Evolutionary conservation across 2,888 invertebrate genomes (phyloP).

Genomic region (Agrotis segetum): DNA sequence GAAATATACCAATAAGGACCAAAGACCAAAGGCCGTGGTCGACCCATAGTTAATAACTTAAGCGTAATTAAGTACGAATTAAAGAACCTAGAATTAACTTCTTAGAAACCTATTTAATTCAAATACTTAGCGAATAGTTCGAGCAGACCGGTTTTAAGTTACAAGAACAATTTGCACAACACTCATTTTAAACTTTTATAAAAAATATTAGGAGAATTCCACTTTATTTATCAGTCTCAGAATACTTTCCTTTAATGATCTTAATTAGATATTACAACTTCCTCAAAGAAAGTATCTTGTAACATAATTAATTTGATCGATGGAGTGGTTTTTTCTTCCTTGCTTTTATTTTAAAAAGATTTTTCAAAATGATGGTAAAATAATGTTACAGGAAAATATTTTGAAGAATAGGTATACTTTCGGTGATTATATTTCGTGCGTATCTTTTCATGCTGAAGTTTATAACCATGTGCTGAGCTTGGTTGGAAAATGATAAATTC

Average conservation of each 20-base stretch:
- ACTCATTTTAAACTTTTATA: constrained; percentile 6
- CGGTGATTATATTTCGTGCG: constrained; percentile 6
- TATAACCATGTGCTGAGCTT: constrained; percentile 1
- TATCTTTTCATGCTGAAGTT: neutral
- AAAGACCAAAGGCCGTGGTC: constrained; percentile 16
- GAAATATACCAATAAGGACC: constrained; percentile 8
- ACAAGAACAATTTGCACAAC: constrained; percentile 21
- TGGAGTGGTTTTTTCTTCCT: constrained; percentile 52
- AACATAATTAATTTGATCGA: constrained; percentile 68
- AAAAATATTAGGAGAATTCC: constrained; percentile 7
- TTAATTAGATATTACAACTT: constrained; percentile 61
- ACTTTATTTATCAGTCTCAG: constrained; percentile 35
- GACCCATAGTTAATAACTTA: constrained; percentile 34
- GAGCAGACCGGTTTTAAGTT: constrained; percentile 29
- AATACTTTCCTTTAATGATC: constrained; percentile 45
- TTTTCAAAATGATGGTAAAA: constrained; percentile 27
- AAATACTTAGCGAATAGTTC: constrained; percentile 45
- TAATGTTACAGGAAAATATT: constrained; percentile 26
- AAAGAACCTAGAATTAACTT: constrained; percentile 32
- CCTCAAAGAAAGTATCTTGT: constrained; percentile 59
- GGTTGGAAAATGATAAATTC: neutral
- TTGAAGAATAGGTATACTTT: neutral
- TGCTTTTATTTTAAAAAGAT: constrained; percentile 40
- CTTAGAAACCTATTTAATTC: constrained; percentile 27
- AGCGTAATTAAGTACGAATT: constrained; percentile 30